A percentile compares a stretch with the other conserved stretches of the same genome.
phyloP scores from a whole-genome alignment of 2,113 vertebrate genomes.

The Microcebus ravelobensis region DNA sequence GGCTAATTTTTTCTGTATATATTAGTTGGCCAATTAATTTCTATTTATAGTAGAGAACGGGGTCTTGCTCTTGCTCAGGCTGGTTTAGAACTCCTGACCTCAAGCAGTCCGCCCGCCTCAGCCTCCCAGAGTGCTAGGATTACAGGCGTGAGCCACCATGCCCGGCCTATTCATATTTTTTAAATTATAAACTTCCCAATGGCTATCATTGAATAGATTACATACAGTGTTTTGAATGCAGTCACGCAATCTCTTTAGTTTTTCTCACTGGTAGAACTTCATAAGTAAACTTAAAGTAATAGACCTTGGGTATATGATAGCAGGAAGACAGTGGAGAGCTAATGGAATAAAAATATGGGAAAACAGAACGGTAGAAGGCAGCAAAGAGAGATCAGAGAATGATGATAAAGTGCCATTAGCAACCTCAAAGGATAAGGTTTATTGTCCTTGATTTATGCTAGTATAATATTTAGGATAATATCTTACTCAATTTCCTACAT shows the following conservation, averaged over 20 bases:
- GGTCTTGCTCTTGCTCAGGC: no score
- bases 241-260: neutral
- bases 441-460: neutral
- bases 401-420: neutral
- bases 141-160: no score
- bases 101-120: no score
- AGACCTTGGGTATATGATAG: no score
- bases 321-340: neutral
- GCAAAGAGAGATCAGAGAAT: neutral
- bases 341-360: neutral
- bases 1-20: no score
- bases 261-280: neutral
- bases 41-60: no score
- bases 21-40: no score
- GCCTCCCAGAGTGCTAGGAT: no score
- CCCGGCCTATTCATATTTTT: neutral
- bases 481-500: neutral
- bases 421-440: neutral
- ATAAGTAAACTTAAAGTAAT: neutral
- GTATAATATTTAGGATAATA: neutral
- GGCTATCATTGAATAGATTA: neutral
- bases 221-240: neutral
- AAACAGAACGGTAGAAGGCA: neutral
- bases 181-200: neutral
- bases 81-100: no score